Evolutionary conservation across 2,113 vertebrate species (phyloP), one percentile per base, ranked within the genome.

Genomic region (Heterocephalus glaber): DNA sequence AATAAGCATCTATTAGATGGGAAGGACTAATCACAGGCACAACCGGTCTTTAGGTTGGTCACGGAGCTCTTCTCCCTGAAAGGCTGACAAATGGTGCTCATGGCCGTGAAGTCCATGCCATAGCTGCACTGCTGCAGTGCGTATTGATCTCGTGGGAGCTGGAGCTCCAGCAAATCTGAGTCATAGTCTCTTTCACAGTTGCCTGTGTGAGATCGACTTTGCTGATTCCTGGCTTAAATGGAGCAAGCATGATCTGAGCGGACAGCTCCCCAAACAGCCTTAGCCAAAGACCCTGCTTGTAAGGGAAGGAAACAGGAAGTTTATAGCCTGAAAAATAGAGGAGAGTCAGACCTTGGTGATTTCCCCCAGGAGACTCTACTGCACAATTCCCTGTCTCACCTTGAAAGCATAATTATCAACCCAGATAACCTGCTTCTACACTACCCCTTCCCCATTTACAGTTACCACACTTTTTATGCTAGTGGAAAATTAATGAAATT

Each of bases 41-140:
- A 24, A 92, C 82, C 49, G 28, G 44, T 47, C 54, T 85, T 87
- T 52, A 90, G 86, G 52, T 12, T 72, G 47, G 49, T 49, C 60
- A 77, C 85, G 74, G 70, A 56, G 35, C 72, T 68, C 1, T 82
- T 95, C 82, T 93, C 0, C 91, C 89, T 90, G 83, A 74, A 97
- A 98, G 97, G 92, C 97, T 97, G 97, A 98, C 95, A 98, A 97
- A 98, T 26, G n/a, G 49, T 84, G 88, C 77, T 95, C 84, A 92
- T 90, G 96, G 96, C 96, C 86, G 86, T 94, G 96, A 97, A 97
- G 97, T 95, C 52, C 0, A 1, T 97, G 86, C 98, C 97, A 97
- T 97, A 98, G 96, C 19, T 14, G 30, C 94, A 92, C 74, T 56
- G 82, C 89, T 93, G 89, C 82, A 86, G 94, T 93, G 90, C 89